These are phyloP conservation scores for Venustoraphidia nigricollis DNA, from an alignment of 2,888 invertebrate species.

Conservation along the genomic window DNA sequence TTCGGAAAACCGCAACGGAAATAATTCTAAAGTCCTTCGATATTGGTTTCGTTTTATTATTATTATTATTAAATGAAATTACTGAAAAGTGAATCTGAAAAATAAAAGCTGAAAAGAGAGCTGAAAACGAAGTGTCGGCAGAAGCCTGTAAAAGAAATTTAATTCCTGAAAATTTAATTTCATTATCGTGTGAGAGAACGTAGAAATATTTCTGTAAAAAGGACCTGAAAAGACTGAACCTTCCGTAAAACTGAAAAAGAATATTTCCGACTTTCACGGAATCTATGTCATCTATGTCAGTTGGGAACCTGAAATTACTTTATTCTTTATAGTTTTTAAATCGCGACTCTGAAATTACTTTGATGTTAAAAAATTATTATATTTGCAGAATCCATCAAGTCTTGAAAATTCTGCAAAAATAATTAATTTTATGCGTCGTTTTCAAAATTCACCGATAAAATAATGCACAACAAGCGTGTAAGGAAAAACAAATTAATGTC, in stretches of 20 bases:
- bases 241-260: background rate
- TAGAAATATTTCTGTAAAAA: background rate
- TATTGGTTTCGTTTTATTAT: too few species aligned
- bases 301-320: slow-evolving; percentile 15
- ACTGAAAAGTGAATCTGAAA: slow-evolving; percentile 6
- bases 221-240: background rate
- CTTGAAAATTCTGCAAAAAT: too few species aligned
- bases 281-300: too few species aligned
- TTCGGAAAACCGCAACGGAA: too few species aligned
- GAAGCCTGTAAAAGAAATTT: slow-evolving; percentile 16
- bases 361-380: background rate
- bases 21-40: too few species aligned
- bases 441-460: too few species aligned
- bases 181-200: background rate
- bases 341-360: slow-evolving; percentile 14
- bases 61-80: too few species aligned
- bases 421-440: too few species aligned
- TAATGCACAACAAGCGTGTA: too few species aligned
- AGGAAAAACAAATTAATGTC: too few species aligned
- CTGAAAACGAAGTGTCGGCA: slow-evolving; percentile 8
- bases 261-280: background rate
- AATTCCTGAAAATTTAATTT: slow-evolving; percentile 5
- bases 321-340: slow-evolving; percentile 13
- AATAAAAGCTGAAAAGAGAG: slow-evolving; percentile 10
- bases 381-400: too few species aligned